Evolutionary conservation across 2,797 vertebrate species (phyloP), one percentile per base, ranked within the genome.

Genomic region (Luscinia megarhynchos): DNA sequence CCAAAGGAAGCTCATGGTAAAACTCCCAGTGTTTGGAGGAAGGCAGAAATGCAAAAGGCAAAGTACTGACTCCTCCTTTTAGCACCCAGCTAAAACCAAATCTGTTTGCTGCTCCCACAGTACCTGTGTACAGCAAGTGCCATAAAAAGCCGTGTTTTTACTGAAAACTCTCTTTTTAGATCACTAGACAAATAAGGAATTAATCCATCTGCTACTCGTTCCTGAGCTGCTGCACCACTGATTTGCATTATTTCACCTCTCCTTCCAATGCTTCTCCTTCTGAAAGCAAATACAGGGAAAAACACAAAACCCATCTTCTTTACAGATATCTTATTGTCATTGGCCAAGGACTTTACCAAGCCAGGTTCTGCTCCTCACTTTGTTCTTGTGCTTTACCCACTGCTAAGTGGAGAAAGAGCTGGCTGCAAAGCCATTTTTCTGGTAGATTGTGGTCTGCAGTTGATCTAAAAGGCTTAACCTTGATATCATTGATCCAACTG

Each of bases 191-290:
- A 89, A 73, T 19, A 57, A 70, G 57, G 15, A 84, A 74, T 15
- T 0, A 48, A 81, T 74, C 36, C 21, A 24, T n/a, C 36, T 2
- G 1, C 18, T 15, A 16, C 8, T 54, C 53, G 43, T 15, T 32
- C 43, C 46, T 66, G 32, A 87, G 24, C 29, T 50, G 40, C n/a
- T 68, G 21, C 41, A 74, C 32, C 32, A 10, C 1, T 55, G 36
- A 45, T 58, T 23, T 79, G 30, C 22, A 43, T 72, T 63, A 20
- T 67, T 88, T 78, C 69, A 69, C 20, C 15, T 61, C 34, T 74
- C 29, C 53, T 85, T 80, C 11, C 68, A 69, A 5, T 15, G 30
- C 8, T 29, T 54, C 51, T 67, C 17, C 24, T 59, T 94, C 51
- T 62, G 48, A 93, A 77, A 87, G 26, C 4, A 40, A 70, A 64